Evolutionary conservation across 2,113 vertebrate species (phyloP).

Genomic region (Ammodytes dubius): DNA sequence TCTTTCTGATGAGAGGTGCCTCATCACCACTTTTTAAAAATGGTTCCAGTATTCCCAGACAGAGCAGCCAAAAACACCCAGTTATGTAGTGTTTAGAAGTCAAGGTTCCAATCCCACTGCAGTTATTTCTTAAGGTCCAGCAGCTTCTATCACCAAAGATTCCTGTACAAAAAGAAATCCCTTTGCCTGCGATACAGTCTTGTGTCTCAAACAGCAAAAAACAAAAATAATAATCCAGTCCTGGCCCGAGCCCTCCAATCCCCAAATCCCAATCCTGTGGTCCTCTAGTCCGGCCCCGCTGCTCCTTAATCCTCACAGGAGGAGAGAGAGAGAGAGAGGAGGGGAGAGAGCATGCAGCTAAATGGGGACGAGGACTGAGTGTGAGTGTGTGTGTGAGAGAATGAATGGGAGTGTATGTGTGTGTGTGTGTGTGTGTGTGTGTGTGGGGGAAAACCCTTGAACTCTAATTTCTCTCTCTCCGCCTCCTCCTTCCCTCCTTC

Average conservation of each 20-base stretch:
- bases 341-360: constrained; percentile 49
- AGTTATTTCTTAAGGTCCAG: constrained; percentile 5
- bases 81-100: neutral
- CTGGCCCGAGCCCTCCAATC: constrained; percentile 31
- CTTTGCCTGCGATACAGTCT: constrained; percentile 8
- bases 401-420: constrained; percentile 13
- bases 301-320: constrained; percentile 58
- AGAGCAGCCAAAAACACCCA: neutral
- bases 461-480: constrained; percentile 40
- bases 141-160: neutral
- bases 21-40: neutral
- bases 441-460: constrained; percentile 50
- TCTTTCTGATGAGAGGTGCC: neutral
- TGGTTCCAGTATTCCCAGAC: constrained; percentile 10
- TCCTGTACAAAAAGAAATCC: neutral
- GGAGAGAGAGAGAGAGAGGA: constrained; percentile 36
- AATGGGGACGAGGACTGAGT: constrained; percentile 43
- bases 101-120: neutral
- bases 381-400: constrained; percentile 24
- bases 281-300: constrained; percentile 37
- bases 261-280: constrained; percentile 50
- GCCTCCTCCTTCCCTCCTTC: constrained; percentile 56
- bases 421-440: constrained; percentile 13
- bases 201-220: neutral
- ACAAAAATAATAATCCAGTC: constrained; percentile 34